These are phyloP conservation scores for Chrysolina americana DNA, from an alignment of 2,888 invertebrate genomes.

Conservation along the genomic window DNA sequence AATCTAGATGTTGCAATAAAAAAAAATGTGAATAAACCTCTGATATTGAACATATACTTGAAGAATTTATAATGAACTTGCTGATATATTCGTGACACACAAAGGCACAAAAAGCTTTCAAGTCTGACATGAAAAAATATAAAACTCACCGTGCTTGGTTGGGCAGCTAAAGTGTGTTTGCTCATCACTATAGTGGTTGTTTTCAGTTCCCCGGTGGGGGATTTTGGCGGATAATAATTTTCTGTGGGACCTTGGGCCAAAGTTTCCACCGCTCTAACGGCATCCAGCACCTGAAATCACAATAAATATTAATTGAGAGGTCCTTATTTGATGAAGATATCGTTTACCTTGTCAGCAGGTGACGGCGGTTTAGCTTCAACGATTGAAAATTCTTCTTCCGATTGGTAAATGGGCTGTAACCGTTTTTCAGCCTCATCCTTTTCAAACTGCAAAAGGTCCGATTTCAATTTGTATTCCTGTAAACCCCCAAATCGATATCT, in stretches of 20 bases:
- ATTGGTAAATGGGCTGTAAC: slow-evolving; percentile 66
- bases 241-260: slow-evolving; percentile 77
- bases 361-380: slow-evolving; percentile 82
- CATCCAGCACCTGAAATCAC: slow-evolving; percentile 76
- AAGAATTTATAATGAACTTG: slow-evolving; percentile 19
- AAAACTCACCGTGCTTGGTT: slow-evolving; percentile 74
- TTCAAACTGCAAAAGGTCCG: slow-evolving; percentile 83
- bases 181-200: slow-evolving; percentile 96
- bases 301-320: background rate
- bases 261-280: slow-evolving; percentile 84
- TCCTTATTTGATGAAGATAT: background rate
- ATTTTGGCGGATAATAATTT: slow-evolving; percentile 78
- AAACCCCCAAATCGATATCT: slow-evolving; percentile 38
- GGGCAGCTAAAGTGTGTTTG: slow-evolving; percentile 89
- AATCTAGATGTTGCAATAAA: background rate
- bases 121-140: slow-evolving; percentile 22
- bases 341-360: slow-evolving; percentile 80
- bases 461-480: slow-evolving; percentile 80
- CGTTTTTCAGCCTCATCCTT: slow-evolving; percentile 75
- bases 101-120: slow-evolving; percentile 48
- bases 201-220: slow-evolving; percentile 79
- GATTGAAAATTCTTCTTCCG: slow-evolving; percentile 65
- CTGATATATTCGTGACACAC: slow-evolving; percentile 33
- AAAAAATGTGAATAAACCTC: background rate
- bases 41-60: background rate